Base-by-base conservation (phyloP, 2,888 invertebrate species). In the Perdita meconis region DNA sequence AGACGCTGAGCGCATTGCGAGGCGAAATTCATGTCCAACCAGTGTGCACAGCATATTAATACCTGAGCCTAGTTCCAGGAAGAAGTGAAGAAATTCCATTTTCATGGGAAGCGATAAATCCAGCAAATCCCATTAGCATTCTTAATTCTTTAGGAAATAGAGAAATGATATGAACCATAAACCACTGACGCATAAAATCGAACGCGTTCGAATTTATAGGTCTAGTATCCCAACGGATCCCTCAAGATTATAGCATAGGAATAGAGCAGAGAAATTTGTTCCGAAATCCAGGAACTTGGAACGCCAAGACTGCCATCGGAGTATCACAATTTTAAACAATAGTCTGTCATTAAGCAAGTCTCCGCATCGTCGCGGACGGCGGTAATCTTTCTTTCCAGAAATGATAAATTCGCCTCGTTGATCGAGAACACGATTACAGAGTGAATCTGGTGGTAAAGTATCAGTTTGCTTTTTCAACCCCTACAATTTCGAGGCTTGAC, bases 61-160 rank as follows among this genome's bases (percentile, higher is more conserved):
- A 38, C 19, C 16, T 8, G n/a, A 34, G 24, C 26, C 40, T 16
- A 10, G 47, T 75, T 60, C 65, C 55, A 1, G 38, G 75, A 60
- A 65, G 16, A 19, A 19, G 26, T 6, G 36, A 4, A 38, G 19
- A 55, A 34, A 75, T 66, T 65, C 72, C 60, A 34, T 72, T 60
- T 22, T 47, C 65, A 56, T 34, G 55, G 72, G 65, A 65, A 60
- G 55, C 38, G 51, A 72, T 75, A 75, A 75, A 75, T 65, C 47
- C 34, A 30, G 24, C 30, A 30, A 19, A 26, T 30, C 13, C n/a
- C 60, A 65, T 75, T 60, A 40, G 57, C 51, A 42, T 71, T 42
- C 57, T 34, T 40, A 13, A 42, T 50, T 65, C 60, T 65, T 4
- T 30, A 40, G 47, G 50, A 60, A 65, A 40, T 8, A 8, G 26